These are phyloP conservation scores for Acleris sparsana DNA, from an alignment of 2,888 invertebrate species.

Conservation along the genomic window DNA sequence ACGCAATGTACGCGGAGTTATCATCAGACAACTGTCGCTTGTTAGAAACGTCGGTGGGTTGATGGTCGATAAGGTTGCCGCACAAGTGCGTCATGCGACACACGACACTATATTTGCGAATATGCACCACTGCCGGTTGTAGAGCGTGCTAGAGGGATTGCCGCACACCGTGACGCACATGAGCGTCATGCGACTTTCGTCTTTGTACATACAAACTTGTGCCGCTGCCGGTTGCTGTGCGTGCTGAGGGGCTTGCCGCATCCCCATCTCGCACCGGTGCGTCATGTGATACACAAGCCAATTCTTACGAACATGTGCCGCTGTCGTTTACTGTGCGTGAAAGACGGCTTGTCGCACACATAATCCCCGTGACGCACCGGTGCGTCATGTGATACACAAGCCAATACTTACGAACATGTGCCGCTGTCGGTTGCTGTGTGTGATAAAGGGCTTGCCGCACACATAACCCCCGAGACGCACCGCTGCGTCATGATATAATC, in stretches of 20 bases:
- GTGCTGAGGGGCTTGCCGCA: constrained; percentile 74
- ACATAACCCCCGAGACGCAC: constrained; percentile 62
- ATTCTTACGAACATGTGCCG: constrained; percentile 75
- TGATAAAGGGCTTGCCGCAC: constrained; percentile 72
- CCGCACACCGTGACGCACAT: constrained; percentile 73
- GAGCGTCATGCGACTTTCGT: constrained; percentile 52
- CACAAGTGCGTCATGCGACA: constrained; percentile 64
- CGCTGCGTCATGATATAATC: constrained; percentile 60
- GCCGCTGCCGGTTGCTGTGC: constrained; percentile 70
- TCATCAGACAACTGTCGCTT: no score
- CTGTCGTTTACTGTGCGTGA: constrained; percentile 58
- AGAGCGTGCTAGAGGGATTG: constrained; percentile 71
- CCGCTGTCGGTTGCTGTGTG: constrained; percentile 70
- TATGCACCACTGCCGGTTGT: constrained; percentile 73
- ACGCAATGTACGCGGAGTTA: no score
- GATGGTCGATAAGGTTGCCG: no score
- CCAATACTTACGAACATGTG: constrained; percentile 73
- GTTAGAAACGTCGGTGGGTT: no score
- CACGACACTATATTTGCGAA: constrained; percentile 61
- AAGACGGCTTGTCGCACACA: constrained; percentile 70
- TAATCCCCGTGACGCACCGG: constrained; percentile 68
- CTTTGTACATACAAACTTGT: constrained; percentile 71
- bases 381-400: constrained; percentile 50
- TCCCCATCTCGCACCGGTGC: constrained; percentile 69
- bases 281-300: constrained; percentile 41